Percentiles rank a stretch among this genome's conserved stretches.
These are phyloP conservation scores for Pseudoips prasinana DNA, from an alignment of 2,888 invertebrate species.

Conservation along the genomic window DNA sequence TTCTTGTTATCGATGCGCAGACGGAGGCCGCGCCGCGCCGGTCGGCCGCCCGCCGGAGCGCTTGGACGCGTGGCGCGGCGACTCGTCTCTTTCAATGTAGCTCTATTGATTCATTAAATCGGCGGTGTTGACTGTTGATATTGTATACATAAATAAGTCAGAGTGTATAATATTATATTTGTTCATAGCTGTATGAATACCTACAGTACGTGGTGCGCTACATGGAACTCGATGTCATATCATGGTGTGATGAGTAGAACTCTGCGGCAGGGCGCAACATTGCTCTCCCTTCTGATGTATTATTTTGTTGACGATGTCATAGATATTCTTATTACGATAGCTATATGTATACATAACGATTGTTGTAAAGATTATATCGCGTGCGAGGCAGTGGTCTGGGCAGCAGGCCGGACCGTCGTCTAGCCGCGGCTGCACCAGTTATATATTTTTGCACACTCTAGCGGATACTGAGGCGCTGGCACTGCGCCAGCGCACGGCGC, in stretches of 20 bases:
- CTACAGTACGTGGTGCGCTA: constrained; percentile 3
- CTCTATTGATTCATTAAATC: neutral
- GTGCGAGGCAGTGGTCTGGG: constrained; percentile 5
- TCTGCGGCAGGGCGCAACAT: neutral
- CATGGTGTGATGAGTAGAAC: constrained; percentile 59
- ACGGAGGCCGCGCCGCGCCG: neutral
- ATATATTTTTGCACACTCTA: constrained; percentile 72
- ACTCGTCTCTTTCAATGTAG: neutral
- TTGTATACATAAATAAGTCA: constrained; percentile 15
- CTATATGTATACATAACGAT: constrained; percentile 51
- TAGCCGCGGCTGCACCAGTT: constrained; percentile 61
- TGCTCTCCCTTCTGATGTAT: constrained; percentile 17
- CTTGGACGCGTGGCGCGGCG: neutral
- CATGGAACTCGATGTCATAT: constrained; percentile 64
- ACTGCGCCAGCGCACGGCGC: constrained; percentile 9
- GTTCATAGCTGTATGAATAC: constrained; percentile 16
- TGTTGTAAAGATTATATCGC: constrained; percentile 40
- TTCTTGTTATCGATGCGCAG: too few relatives aligned
- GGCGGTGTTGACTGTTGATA: constrained; percentile 20
- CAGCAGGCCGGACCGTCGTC: too few relatives aligned
- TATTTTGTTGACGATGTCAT: constrained; percentile 56
- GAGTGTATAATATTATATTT: constrained; percentile 23
- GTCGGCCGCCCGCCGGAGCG: neutral
- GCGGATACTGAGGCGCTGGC: constrained; percentile 6
- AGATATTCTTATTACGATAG: constrained; percentile 50